Percentiles rank a stretch among this genome's conserved stretches.
Conservation (phyloP, 2,888 invertebrate species). For the Matsumyia berberina region DNA sequence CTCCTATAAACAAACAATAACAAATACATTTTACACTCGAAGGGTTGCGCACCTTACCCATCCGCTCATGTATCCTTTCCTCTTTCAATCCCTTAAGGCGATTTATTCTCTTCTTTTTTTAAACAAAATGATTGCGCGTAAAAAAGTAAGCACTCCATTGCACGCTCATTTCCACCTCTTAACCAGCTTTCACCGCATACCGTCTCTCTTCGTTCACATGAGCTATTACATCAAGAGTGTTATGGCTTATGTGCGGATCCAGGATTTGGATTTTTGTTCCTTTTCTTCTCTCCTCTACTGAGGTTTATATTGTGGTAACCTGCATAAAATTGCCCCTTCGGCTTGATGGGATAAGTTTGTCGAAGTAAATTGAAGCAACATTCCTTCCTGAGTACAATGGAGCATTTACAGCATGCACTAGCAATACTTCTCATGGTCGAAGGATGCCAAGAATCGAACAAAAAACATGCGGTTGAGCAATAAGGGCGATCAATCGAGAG, state of each 20-base stretch:
- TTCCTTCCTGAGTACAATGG: constrained; percentile 33
- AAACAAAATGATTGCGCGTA: constrained; percentile 17
- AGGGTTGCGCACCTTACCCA: not conserved
- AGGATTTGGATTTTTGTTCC: not conserved
- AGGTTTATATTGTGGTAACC: constrained; percentile 43
- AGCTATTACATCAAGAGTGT: constrained; percentile 39
- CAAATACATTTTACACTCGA: constrained; percentile 31
- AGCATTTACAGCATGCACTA: constrained; percentile 31
- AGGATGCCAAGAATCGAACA: not conserved
- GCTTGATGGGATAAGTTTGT: constrained; percentile 46
- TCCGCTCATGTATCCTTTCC: not conserved
- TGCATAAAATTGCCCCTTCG: constrained; percentile 51
- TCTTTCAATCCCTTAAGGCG: not conserved
- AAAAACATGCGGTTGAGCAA: constrained; percentile 20
- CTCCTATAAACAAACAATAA: constrained; percentile 21
- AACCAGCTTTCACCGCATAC: constrained; percentile 12
- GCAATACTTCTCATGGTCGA: not conserved
- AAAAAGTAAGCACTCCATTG: constrained; percentile 47
- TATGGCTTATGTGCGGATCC: constrained; percentile 22
- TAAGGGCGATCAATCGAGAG: constrained; percentile 4
- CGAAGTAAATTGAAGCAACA: constrained; percentile 31
- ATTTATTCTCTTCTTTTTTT: not conserved
- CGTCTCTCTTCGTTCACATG: constrained; percentile 12
- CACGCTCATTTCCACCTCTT: constrained; percentile 42
- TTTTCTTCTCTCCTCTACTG: not conserved